Conservation (phyloP, 2,113 vertebrate genomes). For the Equus przewalskii region DNA sequence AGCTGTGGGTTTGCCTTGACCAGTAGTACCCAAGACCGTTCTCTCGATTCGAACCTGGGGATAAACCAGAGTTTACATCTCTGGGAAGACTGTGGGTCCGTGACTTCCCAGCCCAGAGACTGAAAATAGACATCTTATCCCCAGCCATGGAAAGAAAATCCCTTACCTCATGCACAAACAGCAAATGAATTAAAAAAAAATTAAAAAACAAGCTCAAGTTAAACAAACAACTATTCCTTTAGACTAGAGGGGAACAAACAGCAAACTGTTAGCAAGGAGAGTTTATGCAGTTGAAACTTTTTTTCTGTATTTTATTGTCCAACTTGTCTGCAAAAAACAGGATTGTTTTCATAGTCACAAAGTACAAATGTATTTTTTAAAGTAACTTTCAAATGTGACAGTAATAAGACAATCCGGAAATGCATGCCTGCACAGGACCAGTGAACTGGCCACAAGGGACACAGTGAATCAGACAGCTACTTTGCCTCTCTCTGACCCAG, state of each 20-base stretch:
- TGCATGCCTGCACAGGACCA: neutral
- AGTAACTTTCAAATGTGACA: neutral
- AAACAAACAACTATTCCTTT: neutral
- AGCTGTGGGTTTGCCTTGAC: fast-evolving
- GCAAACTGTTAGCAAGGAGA: neutral
- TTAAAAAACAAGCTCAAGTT: neutral
- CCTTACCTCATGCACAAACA: neutral
- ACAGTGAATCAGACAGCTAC: fast-evolving
- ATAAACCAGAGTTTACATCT: neutral
- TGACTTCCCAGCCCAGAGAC: neutral
- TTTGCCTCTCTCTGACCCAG: neutral
- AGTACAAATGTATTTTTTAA: neutral
- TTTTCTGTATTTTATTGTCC: neutral
- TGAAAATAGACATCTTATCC: neutral
- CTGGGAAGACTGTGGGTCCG: neutral
- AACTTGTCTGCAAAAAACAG: neutral
- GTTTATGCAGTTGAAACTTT: neutral
- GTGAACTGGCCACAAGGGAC: neutral
- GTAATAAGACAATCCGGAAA: neutral
- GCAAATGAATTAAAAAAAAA: neutral
- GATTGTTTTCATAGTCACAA: neutral
- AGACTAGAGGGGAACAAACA: neutral
- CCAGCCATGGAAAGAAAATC: neutral
- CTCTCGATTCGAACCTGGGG: neutral
- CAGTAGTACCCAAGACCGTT: neutral